Evolutionary conservation across 2,113 vertebrate genomes (phyloP).

Genomic region (Acrocephalus kingi): DNA sequence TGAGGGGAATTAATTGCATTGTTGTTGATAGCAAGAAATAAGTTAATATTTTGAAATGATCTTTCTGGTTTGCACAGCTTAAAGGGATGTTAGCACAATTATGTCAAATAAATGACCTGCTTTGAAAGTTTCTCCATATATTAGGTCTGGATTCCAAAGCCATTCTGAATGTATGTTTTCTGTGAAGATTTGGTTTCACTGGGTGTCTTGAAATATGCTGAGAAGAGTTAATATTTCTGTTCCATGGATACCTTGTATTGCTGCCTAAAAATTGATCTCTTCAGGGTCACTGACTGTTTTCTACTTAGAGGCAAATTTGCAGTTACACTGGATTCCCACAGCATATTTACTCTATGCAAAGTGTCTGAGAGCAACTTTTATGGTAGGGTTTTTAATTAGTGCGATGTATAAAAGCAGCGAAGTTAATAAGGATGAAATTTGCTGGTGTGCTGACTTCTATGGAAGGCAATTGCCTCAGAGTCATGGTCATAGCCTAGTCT

Average conservation of each 20-base stretch:
- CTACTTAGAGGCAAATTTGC: constrained; percentile 17
- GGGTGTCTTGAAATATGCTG: background rate
- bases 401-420: constrained; percentile 42
- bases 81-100: constrained; percentile 61
- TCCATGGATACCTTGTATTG: constrained; percentile 23
- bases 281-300: constrained; percentile 56
- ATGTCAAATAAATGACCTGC: constrained; percentile 64
- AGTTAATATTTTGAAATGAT: constrained; percentile 72
- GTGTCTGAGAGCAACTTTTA: constrained; percentile 69
- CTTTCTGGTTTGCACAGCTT: constrained; percentile 43
- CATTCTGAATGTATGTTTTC: background rate
- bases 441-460: constrained; percentile 51
- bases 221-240: constrained; percentile 56
- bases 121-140: constrained; percentile 54
- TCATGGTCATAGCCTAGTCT: constrained; percentile 13
- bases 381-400: constrained; percentile 69
- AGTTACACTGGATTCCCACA: constrained; percentile 35
- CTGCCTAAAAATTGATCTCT: constrained; percentile 55
- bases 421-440: constrained; percentile 61
- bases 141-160: constrained; percentile 34
- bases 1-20: constrained; percentile 76
- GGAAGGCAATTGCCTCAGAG: constrained; percentile 46
- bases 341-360: constrained; percentile 56
- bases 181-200: constrained; percentile 26
- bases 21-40: constrained; percentile 73